Evolutionary conservation across 2,797 vertebrate species (phyloP).

Genomic region (Lophius americanus): DNA sequence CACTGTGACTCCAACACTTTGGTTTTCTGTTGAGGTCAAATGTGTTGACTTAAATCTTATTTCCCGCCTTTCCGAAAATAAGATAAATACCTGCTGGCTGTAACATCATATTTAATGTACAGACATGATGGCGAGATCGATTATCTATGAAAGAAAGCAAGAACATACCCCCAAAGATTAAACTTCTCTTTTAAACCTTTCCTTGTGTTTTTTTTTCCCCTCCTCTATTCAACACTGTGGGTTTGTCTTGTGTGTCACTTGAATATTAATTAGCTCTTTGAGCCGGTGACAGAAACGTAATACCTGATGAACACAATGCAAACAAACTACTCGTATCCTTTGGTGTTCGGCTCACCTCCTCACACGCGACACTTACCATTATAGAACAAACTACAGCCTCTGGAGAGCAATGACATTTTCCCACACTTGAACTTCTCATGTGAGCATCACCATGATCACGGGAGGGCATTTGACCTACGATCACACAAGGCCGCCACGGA

Average conservation of each 20-base stretch:
- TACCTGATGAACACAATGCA: conserved; percentile 29
- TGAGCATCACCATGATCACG: conserved; percentile 22
- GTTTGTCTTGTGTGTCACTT: conserved; percentile 45
- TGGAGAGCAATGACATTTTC: conserved; percentile 14
- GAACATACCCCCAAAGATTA: neutral
- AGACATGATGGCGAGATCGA: neutral
- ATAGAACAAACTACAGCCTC: conserved; percentile 4
- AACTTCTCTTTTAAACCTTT: neutral
- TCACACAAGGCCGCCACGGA: conserved; percentile 2
- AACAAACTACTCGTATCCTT: conserved; percentile 2
- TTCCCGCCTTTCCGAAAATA: neutral
- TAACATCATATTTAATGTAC: neutral
- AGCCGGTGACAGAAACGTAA: conserved; percentile 34
- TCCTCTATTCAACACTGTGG: conserved; percentile 4
- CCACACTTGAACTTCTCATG: conserved; percentile 30
- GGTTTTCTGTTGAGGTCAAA: no score
- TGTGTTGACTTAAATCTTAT: neutral
- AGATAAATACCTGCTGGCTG: neutral
- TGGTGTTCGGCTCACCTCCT: conserved; percentile 10
- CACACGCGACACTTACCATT: conserved; percentile 11
- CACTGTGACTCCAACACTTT: neutral
- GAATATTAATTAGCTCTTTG: conserved; percentile 55
- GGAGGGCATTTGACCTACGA: conserved; percentile 38
- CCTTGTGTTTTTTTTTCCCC: neutral
- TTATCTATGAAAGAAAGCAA: neutral